Percentiles rank a stretch among this genome's conserved stretches.
Evolutionary conservation across 2,888 invertebrate species (phyloP).

Genomic region (Elmis aenea): DNA sequence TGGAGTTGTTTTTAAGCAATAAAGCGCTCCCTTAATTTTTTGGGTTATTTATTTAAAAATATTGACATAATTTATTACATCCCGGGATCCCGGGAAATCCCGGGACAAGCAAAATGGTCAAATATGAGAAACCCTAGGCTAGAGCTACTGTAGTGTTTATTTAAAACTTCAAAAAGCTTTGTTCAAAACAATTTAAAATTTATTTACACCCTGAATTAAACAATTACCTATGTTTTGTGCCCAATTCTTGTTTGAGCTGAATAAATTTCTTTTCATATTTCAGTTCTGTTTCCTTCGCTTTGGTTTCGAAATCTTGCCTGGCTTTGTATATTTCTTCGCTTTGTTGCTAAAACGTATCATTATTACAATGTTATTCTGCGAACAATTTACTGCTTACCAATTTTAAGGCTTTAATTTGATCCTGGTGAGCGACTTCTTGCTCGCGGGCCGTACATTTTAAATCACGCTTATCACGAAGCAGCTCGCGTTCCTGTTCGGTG

Average conservation of each 20-base stretch:
- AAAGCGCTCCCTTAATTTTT: no score
- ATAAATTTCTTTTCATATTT: slow-evolving; percentile 72
- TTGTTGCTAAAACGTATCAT: slow-evolving; percentile 34
- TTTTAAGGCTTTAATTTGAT: slow-evolving; percentile 67
- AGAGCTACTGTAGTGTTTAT: no score
- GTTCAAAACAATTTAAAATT: background rate
- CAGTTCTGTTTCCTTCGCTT: slow-evolving; percentile 62
- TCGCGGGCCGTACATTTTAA: slow-evolving; percentile 65
- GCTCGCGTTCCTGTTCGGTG: slow-evolving; percentile 66
- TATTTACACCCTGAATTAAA: background rate
- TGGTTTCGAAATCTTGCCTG: slow-evolving; percentile 60
- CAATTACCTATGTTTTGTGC: slow-evolving; percentile 56
- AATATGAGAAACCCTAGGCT: no score
- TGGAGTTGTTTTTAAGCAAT: no score
- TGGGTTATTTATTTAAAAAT: no score
- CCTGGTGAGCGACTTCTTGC: slow-evolving; percentile 64
- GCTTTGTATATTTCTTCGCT: slow-evolving; percentile 53
- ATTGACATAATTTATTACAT: no score
- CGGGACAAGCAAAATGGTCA: no score
- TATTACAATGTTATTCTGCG: background rate
- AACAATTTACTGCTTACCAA: slow-evolving; percentile 45
- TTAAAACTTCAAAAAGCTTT: no score
- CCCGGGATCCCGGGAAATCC: no score
- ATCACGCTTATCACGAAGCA: slow-evolving; percentile 68
- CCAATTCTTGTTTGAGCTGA: slow-evolving; percentile 65